Conservation (phyloP, 1,140 invertebrate species). For the Aradophagus sp. region DNA sequence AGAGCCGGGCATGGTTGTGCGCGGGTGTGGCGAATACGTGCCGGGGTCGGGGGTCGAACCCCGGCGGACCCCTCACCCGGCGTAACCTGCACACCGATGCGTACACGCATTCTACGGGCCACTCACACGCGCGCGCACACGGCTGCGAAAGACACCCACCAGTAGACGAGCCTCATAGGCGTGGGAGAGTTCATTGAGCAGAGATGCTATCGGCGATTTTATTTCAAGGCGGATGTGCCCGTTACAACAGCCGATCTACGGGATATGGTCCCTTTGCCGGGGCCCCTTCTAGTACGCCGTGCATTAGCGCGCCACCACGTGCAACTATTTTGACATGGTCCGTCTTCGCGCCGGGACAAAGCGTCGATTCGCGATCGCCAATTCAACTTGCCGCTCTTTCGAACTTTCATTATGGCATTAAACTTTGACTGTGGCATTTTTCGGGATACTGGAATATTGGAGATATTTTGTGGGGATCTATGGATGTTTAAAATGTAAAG, state of each 20-base stretch:
- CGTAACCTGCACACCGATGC: conserved; percentile 53
- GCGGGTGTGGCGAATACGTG: conserved; percentile 75
- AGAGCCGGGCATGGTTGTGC: conserved; percentile 66
- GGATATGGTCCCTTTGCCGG: conserved; percentile 62
- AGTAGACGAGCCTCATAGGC: conserved; percentile 68
- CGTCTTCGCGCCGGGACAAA: too few species aligned
- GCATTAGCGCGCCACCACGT: too few species aligned
- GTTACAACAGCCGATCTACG: conserved; percentile 68
- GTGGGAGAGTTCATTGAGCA: conserved; percentile 75
- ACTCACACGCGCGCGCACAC: conserved; percentile 44
- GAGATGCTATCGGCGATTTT: conserved; percentile 75
- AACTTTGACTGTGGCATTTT: too few species aligned
- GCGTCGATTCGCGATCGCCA: too few species aligned
- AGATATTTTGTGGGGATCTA: too few species aligned
- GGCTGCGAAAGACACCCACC: conserved; percentile 56
- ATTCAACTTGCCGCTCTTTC: too few species aligned
- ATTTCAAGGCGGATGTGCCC: conserved; percentile 74
- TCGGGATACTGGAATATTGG: too few species aligned
- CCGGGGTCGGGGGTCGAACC: conserved; percentile 71
- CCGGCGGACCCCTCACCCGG: conserved; percentile 62
- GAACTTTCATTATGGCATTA: too few species aligned
- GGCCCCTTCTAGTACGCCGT: too few species aligned
- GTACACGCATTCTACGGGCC: conserved; percentile 45
- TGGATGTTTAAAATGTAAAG: too few species aligned
- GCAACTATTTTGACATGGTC: too few species aligned